Conservation (phyloP, 2,113 vertebrate genomes). For the Mustelus asterias region DNA sequence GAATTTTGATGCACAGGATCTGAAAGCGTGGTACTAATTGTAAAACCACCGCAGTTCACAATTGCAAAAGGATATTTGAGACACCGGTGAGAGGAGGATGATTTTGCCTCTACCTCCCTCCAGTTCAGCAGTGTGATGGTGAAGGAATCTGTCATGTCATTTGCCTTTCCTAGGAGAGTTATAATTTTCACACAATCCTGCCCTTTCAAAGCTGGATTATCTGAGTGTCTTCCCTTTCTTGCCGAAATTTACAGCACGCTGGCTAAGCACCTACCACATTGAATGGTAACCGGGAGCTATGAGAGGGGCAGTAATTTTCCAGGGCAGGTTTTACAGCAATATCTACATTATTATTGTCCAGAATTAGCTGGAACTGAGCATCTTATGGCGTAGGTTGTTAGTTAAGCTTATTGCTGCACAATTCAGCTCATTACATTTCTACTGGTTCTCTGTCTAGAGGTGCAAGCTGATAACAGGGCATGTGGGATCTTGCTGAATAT, state of each 20-base stretch:
- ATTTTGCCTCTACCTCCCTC: too few species aligned
- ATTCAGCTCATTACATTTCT: not conserved
- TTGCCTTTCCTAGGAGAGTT: not conserved
- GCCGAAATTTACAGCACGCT: not conserved
- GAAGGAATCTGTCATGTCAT: not conserved
- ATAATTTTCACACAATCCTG: not conserved
- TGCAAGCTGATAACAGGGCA: not conserved
- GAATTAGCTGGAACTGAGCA: not conserved
- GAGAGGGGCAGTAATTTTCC: not conserved
- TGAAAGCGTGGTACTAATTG: not conserved
- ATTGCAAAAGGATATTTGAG: not conserved
- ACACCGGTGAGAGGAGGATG: not conserved
- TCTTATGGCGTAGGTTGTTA: not conserved
- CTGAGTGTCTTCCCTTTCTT: not conserved
- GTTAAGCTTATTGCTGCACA: not conserved
- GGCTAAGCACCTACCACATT: not conserved
- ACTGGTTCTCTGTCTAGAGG: not conserved
- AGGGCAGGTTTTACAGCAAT: not conserved
- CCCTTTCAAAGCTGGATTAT: not conserved
- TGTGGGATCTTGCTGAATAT: not conserved
- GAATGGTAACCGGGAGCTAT: not conserved
- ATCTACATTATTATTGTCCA: not conserved
- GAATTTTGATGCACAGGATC: not conserved
- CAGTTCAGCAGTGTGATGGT: too few species aligned
- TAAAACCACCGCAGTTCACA: not conserved